Percentiles rank a stretch among this genome's conserved stretches.
phyloP scores from a whole-genome alignment of 1,140 invertebrate species.

The Meteorus sp. region DNA sequence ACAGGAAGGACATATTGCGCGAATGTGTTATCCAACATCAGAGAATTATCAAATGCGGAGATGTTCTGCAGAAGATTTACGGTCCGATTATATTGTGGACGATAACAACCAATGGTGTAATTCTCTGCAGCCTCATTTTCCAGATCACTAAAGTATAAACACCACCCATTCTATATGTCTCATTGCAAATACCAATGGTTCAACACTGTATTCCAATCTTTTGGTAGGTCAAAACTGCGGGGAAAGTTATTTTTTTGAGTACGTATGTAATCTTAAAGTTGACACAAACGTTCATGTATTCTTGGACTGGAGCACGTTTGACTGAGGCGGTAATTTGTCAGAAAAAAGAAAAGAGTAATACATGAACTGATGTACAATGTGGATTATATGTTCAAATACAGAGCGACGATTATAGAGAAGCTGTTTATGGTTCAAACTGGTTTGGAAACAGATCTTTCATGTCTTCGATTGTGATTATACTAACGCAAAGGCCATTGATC shows the following conservation, averaged over 20 bases:
- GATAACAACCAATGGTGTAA: conserved; percentile 28
- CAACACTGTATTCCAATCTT: not conserved
- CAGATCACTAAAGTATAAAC: conserved; percentile 36
- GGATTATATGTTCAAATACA: not conserved
- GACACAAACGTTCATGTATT: conserved; percentile 8
- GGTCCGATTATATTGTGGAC: conserved; percentile 34
- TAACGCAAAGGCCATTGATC: conserved; percentile 32
- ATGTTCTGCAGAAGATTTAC: conserved; percentile 34
- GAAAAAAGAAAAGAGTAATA: not conserved
- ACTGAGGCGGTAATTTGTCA: not conserved
- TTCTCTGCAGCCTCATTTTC: conserved; percentile 38
- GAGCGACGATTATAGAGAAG: conserved; percentile 20
- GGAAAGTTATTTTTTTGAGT: not conserved
- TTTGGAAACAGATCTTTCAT: conserved; percentile 13
- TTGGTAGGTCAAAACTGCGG: conserved; percentile 1
- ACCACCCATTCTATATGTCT: not conserved
- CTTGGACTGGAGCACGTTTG: conserved; percentile 1
- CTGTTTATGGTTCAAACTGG: conserved; percentile 29
- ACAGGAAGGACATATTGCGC: conserved; percentile 16
- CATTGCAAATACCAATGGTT: too few species aligned
- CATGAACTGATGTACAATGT: not conserved
- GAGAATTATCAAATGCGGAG: conserved; percentile 23
- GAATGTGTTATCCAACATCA: conserved; percentile 28
- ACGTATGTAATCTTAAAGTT: not conserved
- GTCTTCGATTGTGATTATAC: conserved; percentile 29